Percentiles rank a stretch among this genome's conserved stretches.
Conservation (phyloP, 30 jellyfish, hydroid and myxozoan species). For the Catostylus mosaicus region DNA sequence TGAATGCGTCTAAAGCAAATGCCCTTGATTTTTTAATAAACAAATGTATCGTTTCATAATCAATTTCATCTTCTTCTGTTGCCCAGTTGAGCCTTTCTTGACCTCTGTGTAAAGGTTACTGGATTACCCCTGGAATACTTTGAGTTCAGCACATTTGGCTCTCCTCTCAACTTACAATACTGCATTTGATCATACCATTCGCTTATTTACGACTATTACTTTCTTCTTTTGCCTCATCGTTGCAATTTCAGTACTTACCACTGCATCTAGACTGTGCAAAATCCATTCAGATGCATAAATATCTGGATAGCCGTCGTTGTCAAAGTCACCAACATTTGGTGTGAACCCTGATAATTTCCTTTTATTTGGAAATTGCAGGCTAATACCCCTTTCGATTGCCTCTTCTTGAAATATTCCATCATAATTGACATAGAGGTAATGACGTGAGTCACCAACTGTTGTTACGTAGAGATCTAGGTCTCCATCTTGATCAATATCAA, state of each 20-base stretch:
- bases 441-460: slow-evolving; percentile 91
- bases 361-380: slow-evolving; percentile 71
- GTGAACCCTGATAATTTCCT: slow-evolving; percentile 95
- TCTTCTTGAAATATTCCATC: slow-evolving; percentile 93
- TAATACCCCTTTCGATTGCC: slow-evolving; percentile 76
- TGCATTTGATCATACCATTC: too few relatives aligned
- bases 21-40: too few relatives aligned
- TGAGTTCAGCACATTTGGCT: too few relatives aligned
- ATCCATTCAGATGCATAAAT: slow-evolving; percentile 93
- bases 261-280: slow-evolving; percentile 70
- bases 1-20: too few relatives aligned
- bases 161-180: too few relatives aligned
- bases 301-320: slow-evolving; percentile 93
- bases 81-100: too few relatives aligned
- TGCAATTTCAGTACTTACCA: slow-evolving; percentile 39
- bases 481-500: slow-evolving; percentile 97
- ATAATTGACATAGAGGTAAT: slow-evolving; percentile 86
- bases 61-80: too few relatives aligned
- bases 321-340: slow-evolving; percentile 94
- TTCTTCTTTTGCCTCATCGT: too few relatives aligned
- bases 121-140: too few relatives aligned
- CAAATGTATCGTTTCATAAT: too few relatives aligned
- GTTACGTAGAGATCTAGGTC: slow-evolving; percentile 95
- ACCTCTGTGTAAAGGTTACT: too few relatives aligned
- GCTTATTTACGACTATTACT: too few relatives aligned